Conservation (phyloP, 2,888 invertebrate species). For the Choristoneura rosaceana region DNA sequence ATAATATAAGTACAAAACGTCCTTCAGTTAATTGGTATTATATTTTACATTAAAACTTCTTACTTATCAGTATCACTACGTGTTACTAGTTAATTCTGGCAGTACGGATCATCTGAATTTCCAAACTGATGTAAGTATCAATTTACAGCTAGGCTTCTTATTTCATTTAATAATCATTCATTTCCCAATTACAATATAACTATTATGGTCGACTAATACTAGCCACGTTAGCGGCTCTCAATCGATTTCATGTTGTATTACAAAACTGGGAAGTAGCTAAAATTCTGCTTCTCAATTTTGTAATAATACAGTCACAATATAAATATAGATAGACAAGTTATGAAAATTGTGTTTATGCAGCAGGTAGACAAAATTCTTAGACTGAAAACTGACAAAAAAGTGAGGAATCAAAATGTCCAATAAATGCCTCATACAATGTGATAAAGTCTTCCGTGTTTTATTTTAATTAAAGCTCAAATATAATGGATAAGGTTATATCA, state of each 20-base stretch:
- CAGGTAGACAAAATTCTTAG: constrained; percentile 8
- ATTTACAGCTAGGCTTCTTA: constrained; percentile 71
- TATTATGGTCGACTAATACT: constrained; percentile 66
- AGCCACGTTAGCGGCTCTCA: constrained; percentile 39
- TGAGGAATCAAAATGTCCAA: neutral
- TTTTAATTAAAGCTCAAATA: constrained; percentile 84
- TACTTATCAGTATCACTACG: constrained; percentile 73
- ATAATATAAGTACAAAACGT: constrained; percentile 76
- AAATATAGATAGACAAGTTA: constrained; percentile 8
- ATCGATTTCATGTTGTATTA: neutral
- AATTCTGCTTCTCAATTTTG: constrained; percentile 4
- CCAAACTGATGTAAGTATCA: constrained; percentile 66
- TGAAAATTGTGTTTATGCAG: neutral
- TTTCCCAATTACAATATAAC: constrained; percentile 68
- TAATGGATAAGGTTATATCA: constrained; percentile 71
- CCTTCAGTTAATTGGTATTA: constrained; percentile 63
- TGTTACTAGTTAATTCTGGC: constrained; percentile 67
- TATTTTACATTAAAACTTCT: constrained; percentile 78
- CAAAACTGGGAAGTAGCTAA: neutral
- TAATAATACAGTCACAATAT: neutral
- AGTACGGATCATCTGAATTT: constrained; percentile 75
- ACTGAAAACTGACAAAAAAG: neutral
- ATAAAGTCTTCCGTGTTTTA: constrained; percentile 74
- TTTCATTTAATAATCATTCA: constrained; percentile 62
- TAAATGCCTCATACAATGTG: constrained; percentile 14